Evolutionary conservation across 1,140 invertebrate genomes (phyloP), one percentile per base, ranked within the genome.

Genomic region (Tribolium madens): DNA sequence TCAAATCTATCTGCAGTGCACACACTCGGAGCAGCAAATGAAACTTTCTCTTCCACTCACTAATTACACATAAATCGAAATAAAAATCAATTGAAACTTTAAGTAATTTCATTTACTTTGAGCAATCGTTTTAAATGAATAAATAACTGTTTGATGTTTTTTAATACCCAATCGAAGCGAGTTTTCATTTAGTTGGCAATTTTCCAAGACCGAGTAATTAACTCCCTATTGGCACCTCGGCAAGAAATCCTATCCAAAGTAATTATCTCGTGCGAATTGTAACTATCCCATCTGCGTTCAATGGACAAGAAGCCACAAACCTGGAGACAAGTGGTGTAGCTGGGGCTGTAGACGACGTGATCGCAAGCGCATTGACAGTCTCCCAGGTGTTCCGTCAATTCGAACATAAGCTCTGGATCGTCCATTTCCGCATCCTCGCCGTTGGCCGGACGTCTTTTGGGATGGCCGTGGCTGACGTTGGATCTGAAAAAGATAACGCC

Each of bases 331-430:
- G 80, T 81, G 18, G 78, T 83, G 78, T 84, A 85, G 21, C 82
- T 78, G 15, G 84, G 84, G 12, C 79, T 81, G 76, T 85, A 85
- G 31, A 85, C 80, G 69, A 85, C 82, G 64, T 84, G 82, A 71
- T 85, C 84, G 76, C 84, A 85, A 6, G 84, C 81, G 73, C 84
- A 85, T 21, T 84, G 84, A 76, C 84, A 84, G 3, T 84, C 83
- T 5, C 81, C 78, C 42, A 84, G 46, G 48, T 84, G 81, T 15
- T 82, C 76, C 3, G 80, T 48, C 52, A 80, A 68, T 76, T 83
- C 82, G 73, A 83, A 83, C 64, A 82, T 80, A 33, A 84, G 70
- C 74, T 84, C 84, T 1, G 84, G 82, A 76, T 85, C 84, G 70
- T 85, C 83, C 78, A 84, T 82, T 80, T 83, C 82, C 5, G 82